A percentile compares a stretch with the other conserved stretches of the same genome.
Conservation (phyloP, 2,113 vertebrate species). For the Brachypteracias leptosomus region DNA sequence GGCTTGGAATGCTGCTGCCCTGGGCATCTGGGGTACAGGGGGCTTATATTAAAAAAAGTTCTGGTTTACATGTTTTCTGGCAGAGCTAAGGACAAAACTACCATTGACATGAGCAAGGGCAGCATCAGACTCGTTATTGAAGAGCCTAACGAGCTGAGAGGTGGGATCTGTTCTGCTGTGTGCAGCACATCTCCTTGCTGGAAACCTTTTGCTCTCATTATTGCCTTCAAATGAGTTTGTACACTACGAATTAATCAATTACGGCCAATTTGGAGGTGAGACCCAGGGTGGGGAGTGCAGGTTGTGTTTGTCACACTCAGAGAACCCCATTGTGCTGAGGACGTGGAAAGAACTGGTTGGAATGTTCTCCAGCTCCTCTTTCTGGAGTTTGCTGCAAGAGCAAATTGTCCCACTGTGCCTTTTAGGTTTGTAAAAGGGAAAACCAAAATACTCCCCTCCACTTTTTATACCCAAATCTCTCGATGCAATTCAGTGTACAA, state of each 20-base stretch:
- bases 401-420: not conserved
- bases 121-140: not conserved
- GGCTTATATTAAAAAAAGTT: not conserved
- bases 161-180: not conserved
- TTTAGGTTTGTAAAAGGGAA: slow-evolving; percentile 1
- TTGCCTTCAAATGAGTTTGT: slow-evolving; percentile 24
- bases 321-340: slow-evolving; percentile 1
- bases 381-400: not conserved
- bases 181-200: not conserved
- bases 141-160: not conserved
- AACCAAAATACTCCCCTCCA: not conserved
- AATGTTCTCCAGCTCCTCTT: slow-evolving; percentile 16
- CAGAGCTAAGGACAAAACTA: not conserved
- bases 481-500: not conserved
- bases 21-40: not conserved
- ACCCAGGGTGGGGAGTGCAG: not conserved
- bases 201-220: not conserved
- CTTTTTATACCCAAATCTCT: not conserved
- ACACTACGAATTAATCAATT: slow-evolving; percentile 30
- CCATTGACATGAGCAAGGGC: not conserved
- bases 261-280: not conserved
- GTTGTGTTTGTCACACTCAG: slow-evolving; percentile 51
- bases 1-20: not conserved
- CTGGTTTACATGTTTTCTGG: not conserved
- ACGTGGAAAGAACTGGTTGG: not conserved